Percentiles rank a stretch among this genome's conserved stretches.
Evolutionary conservation across 2,888 invertebrate genomes (phyloP).

Genomic region (Drosophila putrida): DNA sequence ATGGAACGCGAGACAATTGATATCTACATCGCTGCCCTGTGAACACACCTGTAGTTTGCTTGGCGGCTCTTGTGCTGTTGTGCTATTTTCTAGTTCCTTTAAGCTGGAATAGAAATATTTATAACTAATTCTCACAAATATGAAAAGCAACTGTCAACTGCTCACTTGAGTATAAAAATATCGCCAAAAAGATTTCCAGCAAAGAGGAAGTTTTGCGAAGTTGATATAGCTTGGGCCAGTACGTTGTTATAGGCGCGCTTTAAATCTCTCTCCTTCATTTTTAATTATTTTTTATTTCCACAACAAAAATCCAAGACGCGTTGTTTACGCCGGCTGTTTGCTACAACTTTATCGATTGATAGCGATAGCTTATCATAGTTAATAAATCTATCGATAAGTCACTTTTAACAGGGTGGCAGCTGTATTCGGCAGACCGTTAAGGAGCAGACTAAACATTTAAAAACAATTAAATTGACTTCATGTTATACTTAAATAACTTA

Average conservation of each 20-base stretch:
- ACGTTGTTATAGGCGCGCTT: constrained; percentile 91
- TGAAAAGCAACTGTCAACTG: background rate
- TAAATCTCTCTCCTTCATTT: constrained; percentile 74
- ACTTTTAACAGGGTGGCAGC: constrained; percentile 30
- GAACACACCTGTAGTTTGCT: constrained; percentile 68
- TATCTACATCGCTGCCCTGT: constrained; percentile 85
- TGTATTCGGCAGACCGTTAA: background rate
- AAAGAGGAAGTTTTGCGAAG: constrained; percentile 92
- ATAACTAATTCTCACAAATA: background rate
- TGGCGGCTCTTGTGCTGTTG: constrained; percentile 77
- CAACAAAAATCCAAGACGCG: constrained; percentile 23
- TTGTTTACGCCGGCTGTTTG: constrained; percentile 39
- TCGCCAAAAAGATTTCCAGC: constrained; percentile 94
- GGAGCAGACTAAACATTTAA: background rate
- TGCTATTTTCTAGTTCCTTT: constrained; percentile 76
- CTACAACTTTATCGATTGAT: background rate
- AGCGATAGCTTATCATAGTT: background rate
- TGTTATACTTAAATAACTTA: constrained; percentile 1
- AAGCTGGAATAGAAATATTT: constrained; percentile 59
- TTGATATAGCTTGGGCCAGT: constrained; percentile 92
- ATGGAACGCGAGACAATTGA: constrained; percentile 88
- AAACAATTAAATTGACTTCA: background rate
- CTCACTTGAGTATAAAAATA: constrained; percentile 88
- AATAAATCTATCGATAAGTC: constrained; percentile 19
- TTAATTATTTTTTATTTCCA: constrained; percentile 11